These are phyloP conservation scores for Atta colombica DNA, from an alignment of 1,140 invertebrate species.

Conservation along the genomic window DNA sequence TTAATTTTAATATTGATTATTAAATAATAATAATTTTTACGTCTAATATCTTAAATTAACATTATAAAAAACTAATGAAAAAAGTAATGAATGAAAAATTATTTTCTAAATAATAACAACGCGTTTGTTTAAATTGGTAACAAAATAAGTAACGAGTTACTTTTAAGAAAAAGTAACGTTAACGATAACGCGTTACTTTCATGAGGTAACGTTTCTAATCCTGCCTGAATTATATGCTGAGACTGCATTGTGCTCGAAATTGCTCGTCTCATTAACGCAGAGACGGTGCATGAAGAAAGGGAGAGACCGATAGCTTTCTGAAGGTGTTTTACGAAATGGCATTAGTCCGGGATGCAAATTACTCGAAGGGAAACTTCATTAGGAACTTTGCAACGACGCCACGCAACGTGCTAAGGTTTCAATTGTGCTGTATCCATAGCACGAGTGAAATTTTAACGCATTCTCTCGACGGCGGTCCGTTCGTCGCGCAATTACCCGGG, in stretches of 20 bases:
- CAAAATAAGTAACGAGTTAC: too few relatives aligned
- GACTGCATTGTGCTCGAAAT: neutral
- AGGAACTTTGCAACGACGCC: neutral
- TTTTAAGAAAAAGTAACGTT: too few relatives aligned
- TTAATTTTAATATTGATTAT: too few relatives aligned
- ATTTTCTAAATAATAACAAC: too few relatives aligned
- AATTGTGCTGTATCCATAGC: neutral
- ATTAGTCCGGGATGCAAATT: slow-evolving; percentile 13
- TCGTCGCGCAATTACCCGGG: neutral
- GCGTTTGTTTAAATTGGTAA: too few relatives aligned
- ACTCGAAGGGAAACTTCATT: slow-evolving; percentile 40
- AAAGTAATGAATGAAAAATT: too few relatives aligned
- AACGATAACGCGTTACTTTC: too few relatives aligned
- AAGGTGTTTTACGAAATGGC: slow-evolving; percentile 24
- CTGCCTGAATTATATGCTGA: neutral
- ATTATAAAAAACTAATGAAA: too few relatives aligned
- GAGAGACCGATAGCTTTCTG: neutral
- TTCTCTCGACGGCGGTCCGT: neutral
- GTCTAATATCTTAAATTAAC: too few relatives aligned
- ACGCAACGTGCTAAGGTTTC: neutral
- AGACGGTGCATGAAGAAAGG: neutral
- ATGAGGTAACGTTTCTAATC: too few relatives aligned
- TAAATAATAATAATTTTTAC: too few relatives aligned
- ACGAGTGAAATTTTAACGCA: slow-evolving; percentile 26
- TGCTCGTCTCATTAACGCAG: neutral